Base-by-base conservation (phyloP, 2,113 vertebrate species). In the Myotis yumanensis region DNA sequence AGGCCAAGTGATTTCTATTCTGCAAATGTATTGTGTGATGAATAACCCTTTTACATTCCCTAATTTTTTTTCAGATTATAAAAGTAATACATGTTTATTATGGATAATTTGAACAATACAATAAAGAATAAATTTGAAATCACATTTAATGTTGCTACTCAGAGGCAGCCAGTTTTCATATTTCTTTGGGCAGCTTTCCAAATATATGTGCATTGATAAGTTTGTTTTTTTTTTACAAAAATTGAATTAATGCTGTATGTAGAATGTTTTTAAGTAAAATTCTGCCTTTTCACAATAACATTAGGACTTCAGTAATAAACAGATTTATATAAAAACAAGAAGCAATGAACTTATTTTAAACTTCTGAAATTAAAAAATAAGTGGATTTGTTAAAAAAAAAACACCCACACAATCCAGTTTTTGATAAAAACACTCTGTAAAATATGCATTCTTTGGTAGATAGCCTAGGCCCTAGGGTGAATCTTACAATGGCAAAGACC, bases 1-100 rank as follows among this genome's bases (percentile, higher is more conserved):
- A 96, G 37, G 64, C 80, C 81, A 95, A 97, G 85, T 91, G 66
- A 94, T 92, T 96, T 96, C 90, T 96, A 62, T 88, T 90, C 64
- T 46, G 68, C 83, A 86, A 90, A 92, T 66, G 94, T 52, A 95
- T 94, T 97, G 51, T 96, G 64, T 92, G 79, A 94, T 89, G 86
- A 96, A 97, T 96, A 94, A 95, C 94, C 86, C 86, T 92, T 96
- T 95, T 75, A 80, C 79, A 90, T 94, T 83, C 68, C 92, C 73
- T 92, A 79, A 89, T 92, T 32, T 71, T 83, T 94, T 94, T 81
- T 88, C 89, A 92, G 59, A 91, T 96, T 95, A 88, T 91, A 88
- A 90, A 95, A 89, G 94, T 79, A 96, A 95, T 91, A 81, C 51
- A 71, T 9, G 37, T 52, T 94, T 68, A 95, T 96, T 97, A 94